A percentile compares a stretch with the other conserved stretches of the same genome.
phyloP scores from a whole-genome alignment of 2,797 vertebrate species.

The Spatula clypeata region DNA sequence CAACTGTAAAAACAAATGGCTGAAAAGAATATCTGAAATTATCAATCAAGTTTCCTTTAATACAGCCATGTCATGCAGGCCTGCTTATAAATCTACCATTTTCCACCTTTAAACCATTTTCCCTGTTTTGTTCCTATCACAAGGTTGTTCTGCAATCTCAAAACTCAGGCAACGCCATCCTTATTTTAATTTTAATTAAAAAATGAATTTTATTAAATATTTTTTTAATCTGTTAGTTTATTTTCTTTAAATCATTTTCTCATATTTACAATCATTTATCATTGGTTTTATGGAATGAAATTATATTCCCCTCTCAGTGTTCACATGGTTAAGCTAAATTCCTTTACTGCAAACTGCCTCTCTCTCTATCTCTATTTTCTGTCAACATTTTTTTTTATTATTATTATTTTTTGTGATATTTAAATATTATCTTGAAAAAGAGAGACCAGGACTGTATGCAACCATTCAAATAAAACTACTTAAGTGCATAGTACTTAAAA shows the following conservation, averaged over 20 bases:
- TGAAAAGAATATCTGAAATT: neutral
- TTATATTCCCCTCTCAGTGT: neutral
- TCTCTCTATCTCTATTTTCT: neutral
- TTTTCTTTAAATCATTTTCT: neutral
- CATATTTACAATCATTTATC: neutral
- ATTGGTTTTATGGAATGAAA: neutral
- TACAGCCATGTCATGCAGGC: neutral
- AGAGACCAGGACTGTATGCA: accelerated
- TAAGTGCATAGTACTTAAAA: neutral
- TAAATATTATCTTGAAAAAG: neutral
- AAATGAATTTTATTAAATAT: neutral
- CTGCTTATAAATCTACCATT: neutral
- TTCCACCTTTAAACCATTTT: neutral
- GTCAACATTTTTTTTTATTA: accelerated
- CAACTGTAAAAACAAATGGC: neutral
- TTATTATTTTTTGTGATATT: neutral
- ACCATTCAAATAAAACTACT: neutral
- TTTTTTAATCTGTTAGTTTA: neutral
- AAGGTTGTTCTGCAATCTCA: neutral
- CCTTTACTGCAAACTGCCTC: accelerated
- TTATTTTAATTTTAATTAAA: neutral
- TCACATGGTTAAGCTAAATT: neutral
- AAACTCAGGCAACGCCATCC: neutral
- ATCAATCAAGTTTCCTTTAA: neutral
- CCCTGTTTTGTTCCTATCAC: neutral